Conservation (phyloP, 2,888 invertebrate genomes). For the Drosophila helvetica region DNA sequence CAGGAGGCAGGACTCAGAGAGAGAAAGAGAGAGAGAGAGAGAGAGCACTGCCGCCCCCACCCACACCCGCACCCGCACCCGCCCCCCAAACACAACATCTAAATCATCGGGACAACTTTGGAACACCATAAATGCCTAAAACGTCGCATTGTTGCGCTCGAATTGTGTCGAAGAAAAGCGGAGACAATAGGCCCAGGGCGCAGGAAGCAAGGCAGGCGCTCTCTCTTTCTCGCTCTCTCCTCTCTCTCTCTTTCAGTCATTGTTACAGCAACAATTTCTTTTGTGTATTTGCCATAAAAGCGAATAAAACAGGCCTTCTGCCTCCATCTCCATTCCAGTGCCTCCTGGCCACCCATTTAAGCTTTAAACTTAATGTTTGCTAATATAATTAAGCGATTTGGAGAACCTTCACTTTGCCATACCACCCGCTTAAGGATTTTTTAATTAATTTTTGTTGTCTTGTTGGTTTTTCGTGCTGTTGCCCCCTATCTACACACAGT, state of each 20-base stretch:
- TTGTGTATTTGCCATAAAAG: conserved; percentile 33
- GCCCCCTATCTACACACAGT: conserved; percentile 30
- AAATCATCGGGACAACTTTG: conserved; percentile 33
- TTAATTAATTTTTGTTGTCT: conserved; percentile 64
- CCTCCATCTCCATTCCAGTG: not conserved
- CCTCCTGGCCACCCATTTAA: conserved; percentile 29
- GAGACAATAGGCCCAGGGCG: conserved; percentile 39
- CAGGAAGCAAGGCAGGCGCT: not conserved
- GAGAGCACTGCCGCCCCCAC: no score
- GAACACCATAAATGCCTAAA: conserved; percentile 45
- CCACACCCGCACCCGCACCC: not conserved
- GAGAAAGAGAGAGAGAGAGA: not conserved
- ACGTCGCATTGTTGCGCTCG: conserved; percentile 49
- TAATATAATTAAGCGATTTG: conserved; percentile 68
- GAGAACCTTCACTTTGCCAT: conserved; percentile 18
- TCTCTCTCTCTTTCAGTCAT: conserved; percentile 9
- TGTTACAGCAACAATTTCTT: conserved; percentile 47
- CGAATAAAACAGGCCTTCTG: conserved; percentile 6
- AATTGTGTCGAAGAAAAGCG: conserved; percentile 47
- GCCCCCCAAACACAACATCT: conserved; percentile 11
- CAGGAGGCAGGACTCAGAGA: not conserved
- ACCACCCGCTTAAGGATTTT: conserved; percentile 47
- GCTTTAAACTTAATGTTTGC: conserved; percentile 55
- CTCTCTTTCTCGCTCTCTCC: not conserved
- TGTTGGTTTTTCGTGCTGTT: conserved; percentile 28